These are phyloP conservation scores for Diarsia brunnea DNA, from an alignment of 2,888 invertebrate genomes.

Conservation along the genomic window DNA sequence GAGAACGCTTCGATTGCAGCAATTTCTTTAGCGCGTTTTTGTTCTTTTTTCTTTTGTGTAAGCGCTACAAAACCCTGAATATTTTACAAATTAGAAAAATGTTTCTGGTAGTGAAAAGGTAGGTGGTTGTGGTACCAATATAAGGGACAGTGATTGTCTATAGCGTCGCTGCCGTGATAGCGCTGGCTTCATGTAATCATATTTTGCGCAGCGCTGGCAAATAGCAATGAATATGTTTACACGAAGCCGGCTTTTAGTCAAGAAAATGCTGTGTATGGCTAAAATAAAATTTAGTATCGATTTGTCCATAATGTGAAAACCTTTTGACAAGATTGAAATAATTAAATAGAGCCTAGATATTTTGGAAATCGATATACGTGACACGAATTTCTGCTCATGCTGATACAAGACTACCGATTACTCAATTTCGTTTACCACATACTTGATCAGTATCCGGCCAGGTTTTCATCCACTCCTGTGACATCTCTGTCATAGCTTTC, in stretches of 20 bases:
- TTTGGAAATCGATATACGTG: background rate
- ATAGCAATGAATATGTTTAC: no score
- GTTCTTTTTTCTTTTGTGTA: slow-evolving; percentile 66
- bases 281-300: background rate
- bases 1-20: slow-evolving; percentile 63
- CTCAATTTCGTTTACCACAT: slow-evolving; percentile 11
- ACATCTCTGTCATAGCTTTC: slow-evolving; percentile 73
- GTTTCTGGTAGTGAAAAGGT: background rate
- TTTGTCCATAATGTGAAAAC: background rate
- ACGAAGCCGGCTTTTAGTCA: no score
- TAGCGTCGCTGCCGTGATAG: no score
- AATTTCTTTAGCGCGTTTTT: slow-evolving; percentile 64
- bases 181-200: no score
- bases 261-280: background rate
- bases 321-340: background rate
- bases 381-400: background rate
- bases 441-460: slow-evolving; percentile 81
- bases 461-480: slow-evolving; percentile 75
- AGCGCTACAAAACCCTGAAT: slow-evolving; percentile 71
- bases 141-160: no score
- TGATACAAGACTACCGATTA: no score
- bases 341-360: no score
- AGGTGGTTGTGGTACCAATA: no score
- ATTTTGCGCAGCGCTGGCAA: no score
- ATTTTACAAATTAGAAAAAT: background rate